Percentiles rank a stretch among this genome's conserved stretches.
Evolutionary conservation across 2,113 vertebrate species (phyloP).

Genomic region (Hassar affinis): DNA sequence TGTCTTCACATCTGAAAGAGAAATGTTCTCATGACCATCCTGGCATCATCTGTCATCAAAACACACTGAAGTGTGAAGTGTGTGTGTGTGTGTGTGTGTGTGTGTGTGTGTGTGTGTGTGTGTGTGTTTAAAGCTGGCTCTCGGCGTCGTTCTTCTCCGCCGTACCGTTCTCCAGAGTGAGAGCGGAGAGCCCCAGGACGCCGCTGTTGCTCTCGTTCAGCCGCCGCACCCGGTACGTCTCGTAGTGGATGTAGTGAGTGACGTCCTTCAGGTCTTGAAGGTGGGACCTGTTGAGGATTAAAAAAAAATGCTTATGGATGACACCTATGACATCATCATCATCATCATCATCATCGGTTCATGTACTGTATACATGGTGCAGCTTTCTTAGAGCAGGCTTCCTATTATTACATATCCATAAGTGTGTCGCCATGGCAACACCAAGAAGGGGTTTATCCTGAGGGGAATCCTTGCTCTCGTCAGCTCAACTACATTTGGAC

Average conservation of each 20-base stretch:
- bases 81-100: slow-evolving; percentile 18
- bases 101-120: slow-evolving; percentile 22
- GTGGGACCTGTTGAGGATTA: slow-evolving; percentile 80
- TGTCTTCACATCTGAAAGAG: slow-evolving; percentile 21
- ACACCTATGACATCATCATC: background rate
- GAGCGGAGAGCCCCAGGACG: slow-evolving; percentile 56
- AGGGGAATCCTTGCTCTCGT: background rate
- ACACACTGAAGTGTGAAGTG: background rate
- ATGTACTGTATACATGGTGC: background rate
- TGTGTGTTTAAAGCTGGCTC: slow-evolving; percentile 66
- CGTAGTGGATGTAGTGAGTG: slow-evolving; percentile 97
- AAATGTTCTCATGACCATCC: slow-evolving; percentile 32
- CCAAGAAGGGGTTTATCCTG: background rate
- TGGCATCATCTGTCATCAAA: background rate
- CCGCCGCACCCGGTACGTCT: slow-evolving; percentile 88
- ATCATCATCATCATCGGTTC: too few species aligned
- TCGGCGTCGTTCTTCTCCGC: slow-evolving; percentile 61
- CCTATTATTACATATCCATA: background rate
- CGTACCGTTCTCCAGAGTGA: slow-evolving; percentile 62
- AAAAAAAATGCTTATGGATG: background rate
- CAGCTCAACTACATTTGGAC: background rate
- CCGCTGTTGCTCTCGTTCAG: slow-evolving; percentile 82
- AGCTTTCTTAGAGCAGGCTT: background rate
- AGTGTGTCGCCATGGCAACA: background rate
- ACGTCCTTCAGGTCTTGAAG: slow-evolving; percentile 97